Percentiles rank a stretch among this genome's conserved stretches.
phyloP scores from a whole-genome alignment of 2,113 vertebrate species.

The Sterna hirundo region DNA sequence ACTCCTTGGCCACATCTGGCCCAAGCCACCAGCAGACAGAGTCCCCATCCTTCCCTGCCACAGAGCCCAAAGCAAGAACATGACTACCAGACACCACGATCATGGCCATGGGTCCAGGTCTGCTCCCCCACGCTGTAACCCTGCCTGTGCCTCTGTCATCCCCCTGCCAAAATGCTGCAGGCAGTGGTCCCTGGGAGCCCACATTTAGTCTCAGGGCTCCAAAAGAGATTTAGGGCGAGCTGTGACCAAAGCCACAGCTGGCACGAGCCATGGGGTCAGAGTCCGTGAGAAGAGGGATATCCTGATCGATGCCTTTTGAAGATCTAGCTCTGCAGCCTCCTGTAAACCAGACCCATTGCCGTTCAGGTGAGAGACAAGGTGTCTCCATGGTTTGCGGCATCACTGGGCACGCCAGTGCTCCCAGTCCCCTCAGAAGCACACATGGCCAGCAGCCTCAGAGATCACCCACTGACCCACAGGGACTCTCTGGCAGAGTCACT shows the following conservation, averaged over 20 bases:
- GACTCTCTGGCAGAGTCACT: background rate
- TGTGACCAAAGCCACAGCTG: background rate
- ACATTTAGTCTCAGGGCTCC: background rate
- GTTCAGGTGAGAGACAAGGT: background rate
- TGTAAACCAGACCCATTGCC: background rate
- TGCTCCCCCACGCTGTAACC: background rate
- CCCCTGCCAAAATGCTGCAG: background rate
- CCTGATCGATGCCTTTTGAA: background rate
- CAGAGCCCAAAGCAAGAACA: background rate
- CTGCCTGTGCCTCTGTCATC: background rate
- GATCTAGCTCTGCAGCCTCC: background rate
- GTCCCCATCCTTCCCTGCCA: background rate
- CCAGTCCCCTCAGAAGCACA: background rate
- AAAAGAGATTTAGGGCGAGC: background rate
- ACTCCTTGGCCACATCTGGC: background rate
- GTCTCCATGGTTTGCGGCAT: background rate
- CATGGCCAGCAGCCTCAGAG: background rate
- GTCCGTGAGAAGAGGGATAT: background rate
- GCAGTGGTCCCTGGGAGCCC: background rate
- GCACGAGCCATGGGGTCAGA: background rate
- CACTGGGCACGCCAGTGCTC: background rate
- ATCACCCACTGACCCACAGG: rapidly evolving
- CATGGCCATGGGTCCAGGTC: background rate
- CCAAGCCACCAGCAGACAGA: background rate
- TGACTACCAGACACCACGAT: background rate